Base-by-base conservation (phyloP, 1,140 invertebrate genomes). In the Augochlora pura region DNA sequence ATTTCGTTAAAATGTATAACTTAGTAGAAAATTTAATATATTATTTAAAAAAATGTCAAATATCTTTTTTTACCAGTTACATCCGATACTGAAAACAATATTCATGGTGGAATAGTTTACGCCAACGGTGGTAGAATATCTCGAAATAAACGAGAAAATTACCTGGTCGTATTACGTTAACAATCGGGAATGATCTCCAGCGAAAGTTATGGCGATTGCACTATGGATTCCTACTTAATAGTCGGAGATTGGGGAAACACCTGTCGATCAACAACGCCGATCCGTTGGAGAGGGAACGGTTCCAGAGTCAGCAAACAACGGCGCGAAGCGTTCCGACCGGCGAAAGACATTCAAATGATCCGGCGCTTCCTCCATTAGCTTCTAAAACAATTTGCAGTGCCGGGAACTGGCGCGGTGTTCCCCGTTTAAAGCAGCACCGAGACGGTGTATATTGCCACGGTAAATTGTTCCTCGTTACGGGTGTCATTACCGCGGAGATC, bases 351-450 rank as follows among this genome's bases (percentile, higher is more conserved):
- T 62, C 59, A 62, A 62, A 62, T 32, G 64, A 38, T 70, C 27
- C 16, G 12, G 10, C 25, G 52, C 42, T 70, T 39, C 75, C 75
- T 46, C 32, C 38, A 42, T 75, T 75, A 67, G 23, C 32, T 10
- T 67, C 8, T 42, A 73, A 82, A 83, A 68, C 81, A 73, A 84
- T 84, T 73, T 69, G 49, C 57, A 21, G 49, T 74, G 64, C 39
- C 57, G 32, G 49, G 59, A 73, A 79, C 63, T 21, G 25, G 18
- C n/a, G 57, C 52, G 46, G 16, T 63, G 14, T 38, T 38, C 32
- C 32, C 18, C 27, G 18, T 64, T 52, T 39, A 64, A 39, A 39
- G 32, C 32, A n/a, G 32, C 63, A 39, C 63, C 38, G 32, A 21
- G 49, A 16, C 32, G 8, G 67, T 49, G 69, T 82, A 46, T 42